Percentiles rank a stretch among this genome's conserved stretches.
phyloP scores from a whole-genome alignment of 2,888 invertebrate species.

The Ariolimax columbianus region DNA sequence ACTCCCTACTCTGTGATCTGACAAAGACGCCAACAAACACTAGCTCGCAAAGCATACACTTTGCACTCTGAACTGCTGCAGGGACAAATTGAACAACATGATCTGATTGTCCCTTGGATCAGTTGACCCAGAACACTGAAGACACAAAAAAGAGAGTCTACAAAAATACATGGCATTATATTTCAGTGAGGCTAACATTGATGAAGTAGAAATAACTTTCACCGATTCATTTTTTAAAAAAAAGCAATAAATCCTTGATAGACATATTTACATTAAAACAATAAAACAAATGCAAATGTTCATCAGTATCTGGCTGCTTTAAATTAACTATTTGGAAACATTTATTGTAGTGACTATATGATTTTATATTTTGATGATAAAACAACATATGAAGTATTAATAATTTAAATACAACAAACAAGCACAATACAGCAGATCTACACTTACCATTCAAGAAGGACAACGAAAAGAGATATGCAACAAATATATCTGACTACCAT shows the following conservation, averaged over 20 bases:
- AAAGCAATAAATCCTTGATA: too few species aligned
- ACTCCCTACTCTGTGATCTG: not conserved
- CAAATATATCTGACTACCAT: not conserved
- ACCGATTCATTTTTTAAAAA: too few species aligned
- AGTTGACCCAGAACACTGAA: not conserved
- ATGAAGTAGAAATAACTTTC: too few species aligned
- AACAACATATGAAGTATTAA: not conserved
- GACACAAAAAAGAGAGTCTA: not conserved
- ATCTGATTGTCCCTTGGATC: not conserved
- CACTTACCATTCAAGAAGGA: not conserved
- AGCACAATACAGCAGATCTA: not conserved
- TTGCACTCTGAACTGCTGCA: not conserved
- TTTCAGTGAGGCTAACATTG: not conserved
- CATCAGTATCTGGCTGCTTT: too few species aligned
- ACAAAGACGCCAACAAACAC: conserved; percentile 4
- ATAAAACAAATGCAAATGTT: too few species aligned
- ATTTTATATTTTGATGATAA: not conserved
- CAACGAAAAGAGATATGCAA: not conserved
- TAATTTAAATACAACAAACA: not conserved
- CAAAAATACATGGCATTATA: not conserved
- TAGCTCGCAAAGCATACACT: not conserved
- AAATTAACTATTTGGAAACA: too few species aligned
- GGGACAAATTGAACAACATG: not conserved
- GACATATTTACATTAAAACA: too few species aligned
- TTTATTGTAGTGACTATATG: too few species aligned